Percentiles rank a stretch among this genome's conserved stretches.
phyloP scores from a whole-genome alignment of 2,113 vertebrate genomes.

The Paralichthys olivaceus region DNA sequence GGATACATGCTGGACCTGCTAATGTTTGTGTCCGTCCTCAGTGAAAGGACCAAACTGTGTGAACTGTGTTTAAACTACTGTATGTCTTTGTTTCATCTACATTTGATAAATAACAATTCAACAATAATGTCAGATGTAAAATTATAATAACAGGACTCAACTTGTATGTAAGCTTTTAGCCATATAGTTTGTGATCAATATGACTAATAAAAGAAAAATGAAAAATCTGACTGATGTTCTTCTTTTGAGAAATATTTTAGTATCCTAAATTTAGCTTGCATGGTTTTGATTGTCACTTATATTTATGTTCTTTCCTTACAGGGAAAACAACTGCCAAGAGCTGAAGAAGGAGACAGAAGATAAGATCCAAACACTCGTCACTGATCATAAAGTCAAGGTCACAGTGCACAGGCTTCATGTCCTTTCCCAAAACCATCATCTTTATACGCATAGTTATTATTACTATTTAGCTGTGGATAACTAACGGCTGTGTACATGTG shows the following conservation, averaged over 20 bases:
- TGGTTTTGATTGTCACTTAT: neutral
- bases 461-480: constrained; percentile 5
- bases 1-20: no score
- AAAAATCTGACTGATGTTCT: no score
- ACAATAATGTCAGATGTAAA: neutral
- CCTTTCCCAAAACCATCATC: neutral
- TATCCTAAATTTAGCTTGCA: neutral
- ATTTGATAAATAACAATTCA: no score
- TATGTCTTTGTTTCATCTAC: no score
- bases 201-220: no score
- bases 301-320: constrained; percentile 65
- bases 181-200: no score
- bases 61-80: neutral
- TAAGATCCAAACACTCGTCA: constrained; percentile 92
- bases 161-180: neutral
- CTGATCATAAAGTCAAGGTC: constrained; percentile 98
- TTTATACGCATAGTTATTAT: neutral
- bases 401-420: neutral
- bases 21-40: no score
- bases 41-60: neutral
- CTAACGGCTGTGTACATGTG: neutral
- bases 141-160: neutral
- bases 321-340: constrained; percentile 96
- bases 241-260: no score
- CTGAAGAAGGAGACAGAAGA: constrained; percentile 98